These are phyloP conservation scores for Ochlodes sylvanus DNA, from an alignment of 2,888 invertebrate genomes.

Conservation along the genomic window DNA sequence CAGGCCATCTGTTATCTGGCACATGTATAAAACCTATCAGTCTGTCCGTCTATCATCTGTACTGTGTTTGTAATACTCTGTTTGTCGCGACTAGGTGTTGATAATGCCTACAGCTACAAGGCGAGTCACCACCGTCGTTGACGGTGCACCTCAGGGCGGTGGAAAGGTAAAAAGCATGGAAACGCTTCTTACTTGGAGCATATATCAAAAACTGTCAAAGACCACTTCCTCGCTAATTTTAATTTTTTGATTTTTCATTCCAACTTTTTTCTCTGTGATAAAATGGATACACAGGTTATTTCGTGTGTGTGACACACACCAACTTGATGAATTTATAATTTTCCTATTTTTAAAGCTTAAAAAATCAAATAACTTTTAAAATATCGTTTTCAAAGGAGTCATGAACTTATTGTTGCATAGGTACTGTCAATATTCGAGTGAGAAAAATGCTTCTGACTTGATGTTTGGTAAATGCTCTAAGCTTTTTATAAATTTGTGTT, in stretches of 20 bases:
- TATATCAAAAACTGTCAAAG: background rate
- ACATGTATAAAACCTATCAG: background rate
- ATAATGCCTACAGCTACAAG: conserved; percentile 98
- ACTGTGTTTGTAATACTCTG: conserved; percentile 42
- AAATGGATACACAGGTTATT: too few relatives aligned
- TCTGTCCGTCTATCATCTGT: conserved; percentile 27
- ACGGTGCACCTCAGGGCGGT: conserved; percentile 90
- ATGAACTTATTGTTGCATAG: too few relatives aligned
- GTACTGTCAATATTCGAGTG: too few relatives aligned
- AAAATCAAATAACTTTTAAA: too few relatives aligned
- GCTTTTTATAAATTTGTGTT: background rate
- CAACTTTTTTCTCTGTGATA: too few relatives aligned
- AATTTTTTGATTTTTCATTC: too few relatives aligned
- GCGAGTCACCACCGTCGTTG: conserved; percentile 90
- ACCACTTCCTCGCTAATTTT: too few relatives aligned
- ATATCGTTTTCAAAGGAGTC: too few relatives aligned
- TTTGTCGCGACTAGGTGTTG: conserved; percentile 81
- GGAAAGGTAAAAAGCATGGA: conserved; percentile 83
- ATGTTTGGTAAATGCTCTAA: conserved; percentile 4
- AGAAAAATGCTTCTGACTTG: background rate
- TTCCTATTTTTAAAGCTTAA: too few relatives aligned
- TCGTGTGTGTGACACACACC: too few relatives aligned
- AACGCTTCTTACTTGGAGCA: conserved; percentile 10
- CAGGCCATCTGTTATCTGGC: background rate
- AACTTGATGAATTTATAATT: too few relatives aligned